Evolutionary conservation across 2,888 invertebrate species (phyloP), one percentile per base, ranked within the genome.

Genomic region (Mimumesa dahlbomi): DNA sequence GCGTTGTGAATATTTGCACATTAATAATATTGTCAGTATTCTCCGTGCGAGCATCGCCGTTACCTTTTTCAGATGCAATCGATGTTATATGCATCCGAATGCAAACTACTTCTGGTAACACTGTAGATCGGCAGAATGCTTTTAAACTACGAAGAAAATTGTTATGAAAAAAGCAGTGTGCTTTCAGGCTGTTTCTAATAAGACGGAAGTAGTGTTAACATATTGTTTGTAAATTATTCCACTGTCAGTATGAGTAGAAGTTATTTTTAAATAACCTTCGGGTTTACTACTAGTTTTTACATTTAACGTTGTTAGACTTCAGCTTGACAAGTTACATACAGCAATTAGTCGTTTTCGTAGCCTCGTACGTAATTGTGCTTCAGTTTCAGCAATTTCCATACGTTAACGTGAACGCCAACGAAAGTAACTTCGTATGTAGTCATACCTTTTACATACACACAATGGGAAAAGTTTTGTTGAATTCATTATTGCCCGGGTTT

Each of bases 41-140:
- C 52, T 14, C 43, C 46, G 6, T 21, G 40, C 48, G 62, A 52
- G 48, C 56, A 49, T 52, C 43, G 36, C 65, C 66, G 58, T 70
- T 52, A 48, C 29, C 34, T 62, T 31, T 57, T 74, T 63, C 50
- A 22, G 70, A 53, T 21, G 50, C 48, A 48, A 40, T 50, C 42
- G 57, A 64, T 48, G 43, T 42, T 16, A 29, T 42, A 29, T 21
- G 52, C 56, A 68, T 56, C 64, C 45, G 49, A 73, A 68, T 68
- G 64, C 48, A 64, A 74, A 74, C 64, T 64, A 22, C 34, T 50
- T 67, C 21, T 29, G 62, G 57, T 48, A 56, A 64, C 34, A n/a
- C 29, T 6, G 9, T 58, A 36, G 29, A 25, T 25, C 0, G 21
- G n/a, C 25, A 18, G 31, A 25, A 22, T 18, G 29, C 21, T 19